Conservation (phyloP, 2,113 vertebrate genomes). For the Pao palembangensis region DNA sequence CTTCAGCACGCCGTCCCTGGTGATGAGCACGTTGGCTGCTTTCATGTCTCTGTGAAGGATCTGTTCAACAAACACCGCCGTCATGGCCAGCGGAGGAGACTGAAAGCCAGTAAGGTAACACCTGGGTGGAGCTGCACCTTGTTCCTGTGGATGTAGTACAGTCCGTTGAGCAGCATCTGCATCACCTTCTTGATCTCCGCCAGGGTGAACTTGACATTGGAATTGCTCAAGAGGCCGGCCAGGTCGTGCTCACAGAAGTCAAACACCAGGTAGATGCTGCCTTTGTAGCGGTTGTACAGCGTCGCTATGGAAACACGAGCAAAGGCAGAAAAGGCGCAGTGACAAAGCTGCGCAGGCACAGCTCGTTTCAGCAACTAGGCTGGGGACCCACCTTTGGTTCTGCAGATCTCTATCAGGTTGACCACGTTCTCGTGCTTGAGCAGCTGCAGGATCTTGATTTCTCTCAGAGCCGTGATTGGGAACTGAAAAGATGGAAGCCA, state of each 20-base stretch:
- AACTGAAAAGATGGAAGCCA: slow-evolving; percentile 75
- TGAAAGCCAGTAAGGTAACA: too few species aligned
- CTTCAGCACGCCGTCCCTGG: slow-evolving; percentile 92
- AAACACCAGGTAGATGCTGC: slow-evolving; percentile 97
- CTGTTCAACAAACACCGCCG: slow-evolving; percentile 56
- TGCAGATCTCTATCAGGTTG: slow-evolving; percentile 97
- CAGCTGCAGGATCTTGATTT: slow-evolving; percentile 97
- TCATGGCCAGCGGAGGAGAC: too few species aligned
- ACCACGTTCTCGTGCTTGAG: slow-evolving; percentile 98
- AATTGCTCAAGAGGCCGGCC: slow-evolving; percentile 92
- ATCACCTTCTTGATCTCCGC: slow-evolving; percentile 98
- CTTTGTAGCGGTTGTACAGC: slow-evolving; percentile 95
- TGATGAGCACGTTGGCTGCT: slow-evolving; percentile 95
- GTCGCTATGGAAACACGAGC: slow-evolving; percentile 75
- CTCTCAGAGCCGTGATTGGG: slow-evolving; percentile 93
- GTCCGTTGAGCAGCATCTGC: slow-evolving; percentile 97
- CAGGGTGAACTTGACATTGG: slow-evolving; percentile 93
- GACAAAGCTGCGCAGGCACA: too few species aligned
- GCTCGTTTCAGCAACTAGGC: too few species aligned
- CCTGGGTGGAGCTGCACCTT: slow-evolving; percentile 86
- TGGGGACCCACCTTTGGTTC: slow-evolving; percentile 87
- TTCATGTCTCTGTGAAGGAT: slow-evolving; percentile 99
- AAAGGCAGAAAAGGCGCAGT: not conserved
- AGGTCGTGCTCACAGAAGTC: slow-evolving; percentile 99
- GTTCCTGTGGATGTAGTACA: slow-evolving; percentile 98